Percentiles rank a stretch among this genome's conserved stretches.
Evolutionary conservation across 2,113 vertebrate species (phyloP).

Genomic region (Carlito syrichta): DNA sequence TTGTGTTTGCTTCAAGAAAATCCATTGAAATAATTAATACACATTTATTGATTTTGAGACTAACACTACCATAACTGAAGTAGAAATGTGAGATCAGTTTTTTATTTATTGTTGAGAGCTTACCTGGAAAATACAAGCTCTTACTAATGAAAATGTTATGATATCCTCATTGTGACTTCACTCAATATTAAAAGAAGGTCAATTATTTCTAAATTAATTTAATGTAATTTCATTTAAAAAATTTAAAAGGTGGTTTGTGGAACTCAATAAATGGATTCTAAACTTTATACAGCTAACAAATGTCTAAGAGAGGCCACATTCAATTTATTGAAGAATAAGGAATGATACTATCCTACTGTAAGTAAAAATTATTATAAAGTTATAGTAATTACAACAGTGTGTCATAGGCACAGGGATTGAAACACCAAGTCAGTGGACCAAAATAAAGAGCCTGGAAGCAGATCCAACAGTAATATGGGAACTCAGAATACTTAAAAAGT

Average conservation of each 20-base stretch:
- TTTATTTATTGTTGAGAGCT: background rate
- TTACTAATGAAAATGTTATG: background rate
- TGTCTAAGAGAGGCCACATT: background rate
- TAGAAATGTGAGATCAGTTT: background rate
- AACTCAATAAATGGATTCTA: background rate
- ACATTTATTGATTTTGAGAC: background rate
- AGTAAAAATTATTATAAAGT: background rate
- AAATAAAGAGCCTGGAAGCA: background rate
- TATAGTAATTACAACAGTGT: background rate
- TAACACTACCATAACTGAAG: background rate
- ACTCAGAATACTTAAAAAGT: background rate
- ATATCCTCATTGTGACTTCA: background rate
- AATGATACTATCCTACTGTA: background rate
- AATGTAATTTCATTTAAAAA: background rate
- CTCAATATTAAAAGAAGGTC: background rate
- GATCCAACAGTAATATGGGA: background rate
- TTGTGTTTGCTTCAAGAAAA: background rate
- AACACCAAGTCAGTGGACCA: background rate
- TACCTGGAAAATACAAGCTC: background rate
- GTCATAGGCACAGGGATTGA: background rate
- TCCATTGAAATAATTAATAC: background rate
- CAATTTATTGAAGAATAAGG: background rate
- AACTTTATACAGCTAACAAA: background rate
- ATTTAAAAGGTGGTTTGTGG: background rate
- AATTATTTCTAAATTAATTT: background rate